Evolutionary conservation across 1,140 invertebrate genomes (phyloP).

Genomic region (Leptoteleia sp.): DNA sequence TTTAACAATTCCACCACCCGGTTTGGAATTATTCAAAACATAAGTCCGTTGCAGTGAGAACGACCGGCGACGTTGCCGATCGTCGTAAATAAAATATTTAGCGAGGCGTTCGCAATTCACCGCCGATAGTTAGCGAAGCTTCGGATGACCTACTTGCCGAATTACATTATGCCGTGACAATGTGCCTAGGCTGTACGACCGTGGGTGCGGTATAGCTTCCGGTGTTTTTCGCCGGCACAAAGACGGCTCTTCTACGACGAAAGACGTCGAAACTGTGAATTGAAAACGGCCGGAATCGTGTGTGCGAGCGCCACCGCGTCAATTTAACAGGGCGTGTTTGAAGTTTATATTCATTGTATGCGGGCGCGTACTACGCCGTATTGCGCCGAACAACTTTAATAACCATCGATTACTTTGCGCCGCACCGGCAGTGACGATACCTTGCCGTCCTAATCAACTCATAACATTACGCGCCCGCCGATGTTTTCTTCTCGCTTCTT

Average conservation of each 20-base stretch:
- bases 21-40: too few species aligned
- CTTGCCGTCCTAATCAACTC: neutral
- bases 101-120: slow-evolving; percentile 31
- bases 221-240: slow-evolving; percentile 46
- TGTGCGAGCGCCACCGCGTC: slow-evolving; percentile 15
- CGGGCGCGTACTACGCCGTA: neutral
- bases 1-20: too few species aligned
- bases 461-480: too few species aligned
- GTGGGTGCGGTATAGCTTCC: slow-evolving; percentile 59
- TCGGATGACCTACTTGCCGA: slow-evolving; percentile 59
- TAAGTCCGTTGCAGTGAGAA: slow-evolving; percentile 14
- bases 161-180: slow-evolving; percentile 56
- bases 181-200: slow-evolving; percentile 46
- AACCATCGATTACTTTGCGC: slow-evolving; percentile 26
- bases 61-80: slow-evolving; percentile 18
- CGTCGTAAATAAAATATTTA: slow-evolving; percentile 53
- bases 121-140: slow-evolving; percentile 37
- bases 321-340: slow-evolving; percentile 27
- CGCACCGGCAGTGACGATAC: slow-evolving; percentile 4
- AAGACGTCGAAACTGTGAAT: slow-evolving; percentile 25
- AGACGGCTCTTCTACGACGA: slow-evolving; percentile 35
- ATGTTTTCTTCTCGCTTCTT: too few species aligned
- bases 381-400: slow-evolving; percentile 41
- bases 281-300: slow-evolving; percentile 34
- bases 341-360: slow-evolving; percentile 28